Conservation (phyloP, 1,140 invertebrate genomes). For the Nebria ingens region DNA sequence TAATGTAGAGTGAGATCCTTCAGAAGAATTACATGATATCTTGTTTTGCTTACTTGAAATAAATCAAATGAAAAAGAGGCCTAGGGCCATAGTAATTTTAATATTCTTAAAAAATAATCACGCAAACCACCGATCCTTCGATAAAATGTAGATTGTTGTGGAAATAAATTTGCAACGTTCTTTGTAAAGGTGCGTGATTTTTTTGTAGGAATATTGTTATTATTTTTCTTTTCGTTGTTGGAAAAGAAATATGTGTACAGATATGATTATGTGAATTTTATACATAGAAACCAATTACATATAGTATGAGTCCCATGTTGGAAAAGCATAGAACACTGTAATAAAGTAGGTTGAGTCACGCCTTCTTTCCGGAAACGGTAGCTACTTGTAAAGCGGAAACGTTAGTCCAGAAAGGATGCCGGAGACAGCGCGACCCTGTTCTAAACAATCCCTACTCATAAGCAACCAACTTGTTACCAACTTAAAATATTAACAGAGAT, state of each 20-base stretch:
- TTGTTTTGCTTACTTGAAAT: no score
- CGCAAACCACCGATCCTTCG: no score
- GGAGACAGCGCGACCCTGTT: constrained; percentile 2
- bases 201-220: no score
- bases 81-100: no score
- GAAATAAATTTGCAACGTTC: no score
- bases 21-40: no score
- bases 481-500: constrained; percentile 1
- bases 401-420: neutral
- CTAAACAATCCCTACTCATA: constrained; percentile 4
- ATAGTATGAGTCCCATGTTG: neutral
- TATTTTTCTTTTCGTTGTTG: neutral
- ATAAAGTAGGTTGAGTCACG: constrained; percentile 6
- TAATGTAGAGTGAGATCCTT: no score
- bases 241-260: neutral
- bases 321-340: constrained; percentile 5
- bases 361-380: constrained; percentile 6
- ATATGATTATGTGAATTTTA: neutral
- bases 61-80: no score
- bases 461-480: constrained; percentile 6
- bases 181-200: no score
- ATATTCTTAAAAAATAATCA: no score
- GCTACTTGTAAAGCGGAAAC: constrained; percentile 6
- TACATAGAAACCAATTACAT: neutral
- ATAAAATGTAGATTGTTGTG: no score